Base-by-base conservation (phyloP, 2,113 vertebrate species). In the Maylandia zebra region DNA sequence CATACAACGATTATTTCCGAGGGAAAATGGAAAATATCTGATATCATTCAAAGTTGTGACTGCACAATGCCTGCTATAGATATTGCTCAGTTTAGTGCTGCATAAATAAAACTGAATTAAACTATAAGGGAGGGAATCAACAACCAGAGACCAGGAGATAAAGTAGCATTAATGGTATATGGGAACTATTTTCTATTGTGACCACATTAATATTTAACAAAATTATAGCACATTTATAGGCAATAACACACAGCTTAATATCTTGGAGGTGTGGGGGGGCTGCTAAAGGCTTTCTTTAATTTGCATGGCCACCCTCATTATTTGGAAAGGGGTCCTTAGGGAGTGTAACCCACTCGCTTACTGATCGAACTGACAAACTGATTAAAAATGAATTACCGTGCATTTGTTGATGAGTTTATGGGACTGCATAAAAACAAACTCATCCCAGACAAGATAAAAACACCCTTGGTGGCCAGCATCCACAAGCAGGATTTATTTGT, bases 1-100 rank as follows among this genome's bases (percentile, higher is more conserved):
- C 3, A 27, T 0, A 34, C 7, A 5, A 76, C 2, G 4, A 45
- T 76, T 30, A 48, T 76, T 76, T 76, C 71, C 0, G 0, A 76
- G 41, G 41, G 9, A 30, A 50, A 76, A 76, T 64, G 59, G 32
- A 0, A 64, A 64, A 43, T 24, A 4, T 45, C 0, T 27, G 38
- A 45, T 9, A 48, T 76, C 2, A 0, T 48, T 76, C 14, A 2
- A 48, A 76, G 14, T 48, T 48, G 69, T 48, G 22, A 74, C 22
- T 45, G 69, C 41, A 74, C 41, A 76, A 19, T 48, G 43, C 43
- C 27, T 5, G 43, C 10, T 76, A 19, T 30, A 19, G 43, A 76
- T 48, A 4, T 1, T 30, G 22, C 14, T 76, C 71, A 76, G 69
- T 74, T 45, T 27, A 36, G 34, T 36, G 34, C 34, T 36, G 34